phyloP scores from a whole-genome alignment of 2,888 invertebrate genomes.

The Germaria angustata region DNA sequence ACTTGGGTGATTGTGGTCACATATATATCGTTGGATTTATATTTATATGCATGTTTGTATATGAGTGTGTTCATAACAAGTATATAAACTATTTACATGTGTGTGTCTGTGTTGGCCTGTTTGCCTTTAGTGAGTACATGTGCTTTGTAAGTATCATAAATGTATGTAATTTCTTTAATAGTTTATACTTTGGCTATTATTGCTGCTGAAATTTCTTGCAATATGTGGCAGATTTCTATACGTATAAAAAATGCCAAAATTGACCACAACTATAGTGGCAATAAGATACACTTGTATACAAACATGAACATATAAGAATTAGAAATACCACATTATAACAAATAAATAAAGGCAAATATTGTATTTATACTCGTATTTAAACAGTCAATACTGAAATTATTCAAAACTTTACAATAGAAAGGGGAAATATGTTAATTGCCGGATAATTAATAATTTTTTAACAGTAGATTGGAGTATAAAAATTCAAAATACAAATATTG shows the following conservation, averaged over 20 bases:
- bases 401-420: neutral
- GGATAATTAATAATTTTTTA: too few relatives aligned
- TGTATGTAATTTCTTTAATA: conserved; percentile 45
- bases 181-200: conserved; percentile 39
- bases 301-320: neutral
- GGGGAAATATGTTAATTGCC: too few relatives aligned
- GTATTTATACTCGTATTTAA: neutral
- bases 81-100: neutral
- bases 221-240: conserved; percentile 48
- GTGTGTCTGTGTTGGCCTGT: neutral
- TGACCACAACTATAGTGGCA: conserved; percentile 45
- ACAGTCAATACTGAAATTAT: neutral
- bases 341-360: conserved; percentile 25
- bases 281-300: neutral
- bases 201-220: conserved; percentile 52
- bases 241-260: conserved; percentile 58
- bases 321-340: conserved; percentile 32
- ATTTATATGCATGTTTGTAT: neutral
- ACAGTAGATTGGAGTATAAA: too few relatives aligned
- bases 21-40: conserved; percentile 21
- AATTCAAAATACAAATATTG: too few relatives aligned
- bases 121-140: neutral
- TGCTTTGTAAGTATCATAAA: conserved; percentile 31
- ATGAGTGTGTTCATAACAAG: conserved; percentile 1
- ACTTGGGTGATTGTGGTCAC: conserved; percentile 72